Conservation (phyloP, 2,888 invertebrate genomes). For the Caenorhabditis panamensis region DNA sequence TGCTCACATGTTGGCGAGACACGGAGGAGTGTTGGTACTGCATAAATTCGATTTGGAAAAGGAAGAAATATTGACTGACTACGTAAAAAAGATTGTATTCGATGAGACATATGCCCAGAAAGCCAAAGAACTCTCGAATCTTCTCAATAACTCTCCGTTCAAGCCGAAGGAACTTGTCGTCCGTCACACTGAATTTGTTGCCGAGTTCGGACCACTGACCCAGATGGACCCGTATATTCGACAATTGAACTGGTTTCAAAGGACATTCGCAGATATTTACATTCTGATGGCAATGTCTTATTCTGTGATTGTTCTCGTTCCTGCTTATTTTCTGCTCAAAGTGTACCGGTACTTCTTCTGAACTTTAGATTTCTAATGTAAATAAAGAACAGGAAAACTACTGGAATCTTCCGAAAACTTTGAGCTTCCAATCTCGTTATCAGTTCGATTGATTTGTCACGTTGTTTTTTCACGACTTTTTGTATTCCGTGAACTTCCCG, state of each 20-base stretch:
- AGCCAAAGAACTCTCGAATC: slow-evolving; percentile 4
- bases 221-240: slow-evolving; percentile 47
- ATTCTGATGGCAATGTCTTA: slow-evolving; percentile 24
- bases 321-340: slow-evolving; percentile 8
- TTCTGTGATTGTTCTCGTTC: slow-evolving; percentile 7
- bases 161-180: slow-evolving; percentile 32
- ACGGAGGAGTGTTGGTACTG: slow-evolving; percentile 44
- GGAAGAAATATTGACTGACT: neutral
- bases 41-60: slow-evolving; percentile 39
- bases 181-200: slow-evolving; percentile 41
- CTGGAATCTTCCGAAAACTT: too few relatives aligned
- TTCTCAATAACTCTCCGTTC: slow-evolving; percentile 26
- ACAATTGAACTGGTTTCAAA: slow-evolving; percentile 48
- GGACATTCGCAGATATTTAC: slow-evolving; percentile 31
- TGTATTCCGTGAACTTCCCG: too few relatives aligned
- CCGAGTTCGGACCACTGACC: slow-evolving; percentile 21
- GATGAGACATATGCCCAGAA: slow-evolving; percentile 29
- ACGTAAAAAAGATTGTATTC: slow-evolving; percentile 14
- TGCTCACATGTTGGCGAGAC: slow-evolving; percentile 55
- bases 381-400: too few relatives aligned
- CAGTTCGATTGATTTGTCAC: too few relatives aligned
- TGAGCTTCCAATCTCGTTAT: too few relatives aligned
- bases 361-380: too few relatives aligned
- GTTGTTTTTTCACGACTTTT: too few relatives aligned
- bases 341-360: neutral